Percentiles rank a stretch among this genome's conserved stretches.
phyloP scores from a whole-genome alignment of 1,140 invertebrate species.

The Neodiprion fabricii region DNA sequence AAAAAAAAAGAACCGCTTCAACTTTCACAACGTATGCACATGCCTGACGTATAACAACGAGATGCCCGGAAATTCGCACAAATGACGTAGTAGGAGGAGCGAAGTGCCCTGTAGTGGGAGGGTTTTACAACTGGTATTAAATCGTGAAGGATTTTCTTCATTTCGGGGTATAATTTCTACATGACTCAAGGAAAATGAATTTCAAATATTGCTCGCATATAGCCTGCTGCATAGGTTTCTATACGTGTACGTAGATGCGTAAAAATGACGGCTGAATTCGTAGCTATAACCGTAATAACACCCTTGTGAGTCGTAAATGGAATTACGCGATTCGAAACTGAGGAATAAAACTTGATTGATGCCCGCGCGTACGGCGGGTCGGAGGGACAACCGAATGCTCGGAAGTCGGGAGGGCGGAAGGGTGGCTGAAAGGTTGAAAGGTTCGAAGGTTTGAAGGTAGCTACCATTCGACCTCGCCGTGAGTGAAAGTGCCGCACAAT shows the following conservation, averaged over 20 bases:
- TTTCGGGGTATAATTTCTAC: background rate
- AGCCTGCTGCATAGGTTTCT: background rate
- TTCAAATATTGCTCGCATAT: background rate
- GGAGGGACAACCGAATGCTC: conserved; percentile 1
- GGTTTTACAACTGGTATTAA: too few relatives aligned
- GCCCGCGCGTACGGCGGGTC: background rate
- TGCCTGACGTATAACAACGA: too few relatives aligned
- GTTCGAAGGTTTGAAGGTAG: background rate
- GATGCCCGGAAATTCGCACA: background rate
- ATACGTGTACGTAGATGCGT: background rate
- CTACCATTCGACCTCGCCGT: background rate
- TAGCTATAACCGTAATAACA: background rate
- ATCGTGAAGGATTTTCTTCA: background rate
- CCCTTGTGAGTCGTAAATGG: background rate
- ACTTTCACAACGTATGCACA: too few relatives aligned
- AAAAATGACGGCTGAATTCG: background rate
- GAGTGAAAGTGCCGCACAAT: background rate
- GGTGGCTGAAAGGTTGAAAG: background rate
- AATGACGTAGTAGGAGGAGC: too few relatives aligned
- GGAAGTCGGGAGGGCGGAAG: background rate
- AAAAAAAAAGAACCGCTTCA: too few relatives aligned
- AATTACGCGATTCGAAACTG: background rate
- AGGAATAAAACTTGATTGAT: conserved; percentile 5
- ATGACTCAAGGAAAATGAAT: background rate
- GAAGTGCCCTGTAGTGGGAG: too few relatives aligned